These are phyloP conservation scores for Burhinus bistriatus DNA, from an alignment of 2,113 vertebrate genomes.

Conservation along the genomic window DNA sequence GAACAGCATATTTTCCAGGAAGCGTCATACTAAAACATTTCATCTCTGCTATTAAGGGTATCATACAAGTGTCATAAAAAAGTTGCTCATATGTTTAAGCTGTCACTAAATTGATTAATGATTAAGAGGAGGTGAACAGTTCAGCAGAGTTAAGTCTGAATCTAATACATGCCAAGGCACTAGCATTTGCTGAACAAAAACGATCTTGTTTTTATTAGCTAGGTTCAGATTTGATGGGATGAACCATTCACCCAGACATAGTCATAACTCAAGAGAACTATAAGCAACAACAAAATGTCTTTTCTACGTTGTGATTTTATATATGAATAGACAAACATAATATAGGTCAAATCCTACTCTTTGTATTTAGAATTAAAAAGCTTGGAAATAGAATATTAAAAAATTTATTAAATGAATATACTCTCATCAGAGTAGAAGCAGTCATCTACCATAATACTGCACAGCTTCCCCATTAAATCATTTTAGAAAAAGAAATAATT, in stretches of 20 bases:
- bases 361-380: background rate
- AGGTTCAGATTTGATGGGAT: conserved; percentile 56
- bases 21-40: conserved; percentile 31
- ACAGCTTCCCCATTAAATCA: background rate
- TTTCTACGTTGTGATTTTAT: background rate
- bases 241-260: conserved; percentile 63
- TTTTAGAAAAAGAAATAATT: background rate
- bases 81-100: conserved; percentile 61
- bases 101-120: conserved; percentile 70
- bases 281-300: background rate
- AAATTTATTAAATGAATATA: background rate
- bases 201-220: conserved; percentile 61
- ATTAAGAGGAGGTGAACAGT: conserved; percentile 71
- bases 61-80: conserved; percentile 57
- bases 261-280: conserved; percentile 37
- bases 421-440: background rate
- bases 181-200: conserved; percentile 28
- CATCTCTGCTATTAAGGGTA: conserved; percentile 51
- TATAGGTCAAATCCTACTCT: background rate
- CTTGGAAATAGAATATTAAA: background rate
- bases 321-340: background rate
- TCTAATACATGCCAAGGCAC: conserved; percentile 54
- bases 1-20: conserved; percentile 8
- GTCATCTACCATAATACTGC: background rate
- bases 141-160: conserved; percentile 68